Evolutionary conservation across 2,888 invertebrate species (phyloP), one percentile per base, ranked within the genome.

Genomic region (Drosophila kanekoi): DNA sequence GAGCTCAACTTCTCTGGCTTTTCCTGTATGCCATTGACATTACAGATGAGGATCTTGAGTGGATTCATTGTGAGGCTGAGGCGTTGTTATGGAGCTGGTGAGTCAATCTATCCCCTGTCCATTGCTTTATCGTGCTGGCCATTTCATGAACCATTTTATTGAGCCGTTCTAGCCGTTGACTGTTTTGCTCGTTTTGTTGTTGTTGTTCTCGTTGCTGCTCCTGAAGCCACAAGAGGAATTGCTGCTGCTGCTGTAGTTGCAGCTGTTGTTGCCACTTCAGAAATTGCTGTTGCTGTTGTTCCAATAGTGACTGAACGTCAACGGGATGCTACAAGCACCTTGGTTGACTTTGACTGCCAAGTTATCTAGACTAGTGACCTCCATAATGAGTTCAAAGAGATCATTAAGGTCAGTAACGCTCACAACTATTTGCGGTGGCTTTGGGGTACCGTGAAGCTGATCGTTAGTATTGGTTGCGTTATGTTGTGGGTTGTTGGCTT

Each of bases 141-240:
- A 33, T 33, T 33, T 10, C 10, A 11, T 33, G 33, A 11, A 11
- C 11, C 33, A 11, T 33, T 33, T 33, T 33, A 11, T 23, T 6
- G 1, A 23, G 23, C 23, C 23, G 23, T 23, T 23, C 23, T 23
- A 23, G 23, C 11, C 61, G 41, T 48, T 57, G 48, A 9, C 16
- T 58, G 40, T 13, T 11, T 33, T 48, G 32, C 1, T 33, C 48
- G 16, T 48, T 58, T 32, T 58, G 28, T 20, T 45, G 37, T 45
- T 45, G 56, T 14, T 45, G 38, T 56, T 45, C 38, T 8, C 13
- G 54, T 28, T 56, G 38, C 11, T 57, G 57, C 40, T 48, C 32
- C 18, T 58, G 47, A 1, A 43, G 13, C 37, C 58, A 43, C 58
- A 37, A 18, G 9, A 48, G 41, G 18, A 41, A 41, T 33, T 58